A percentile compares a stretch with the other conserved stretches of the same genome.
Evolutionary conservation across 2,888 invertebrate genomes (phyloP).

Genomic region (Junonia oenone): DNA sequence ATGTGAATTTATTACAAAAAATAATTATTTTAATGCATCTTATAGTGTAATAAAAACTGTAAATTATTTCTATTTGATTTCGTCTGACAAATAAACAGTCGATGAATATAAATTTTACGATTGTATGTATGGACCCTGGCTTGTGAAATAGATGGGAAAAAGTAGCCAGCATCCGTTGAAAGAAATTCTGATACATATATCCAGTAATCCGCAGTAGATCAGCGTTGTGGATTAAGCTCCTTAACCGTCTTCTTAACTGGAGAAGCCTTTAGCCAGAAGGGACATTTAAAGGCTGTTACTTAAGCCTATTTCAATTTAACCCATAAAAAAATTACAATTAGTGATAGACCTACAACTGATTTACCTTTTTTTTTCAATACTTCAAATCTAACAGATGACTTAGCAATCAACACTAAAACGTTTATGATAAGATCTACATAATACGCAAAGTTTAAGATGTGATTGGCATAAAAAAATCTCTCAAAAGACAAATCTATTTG

Average conservation of each 20-base stretch:
- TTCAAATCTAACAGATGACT: neutral
- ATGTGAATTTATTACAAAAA: neutral
- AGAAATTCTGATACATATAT: no score
- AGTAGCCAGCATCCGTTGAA: no score
- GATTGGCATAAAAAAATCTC: neutral
- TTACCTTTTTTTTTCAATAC: neutral
- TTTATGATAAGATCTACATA: slow-evolving; percentile 8
- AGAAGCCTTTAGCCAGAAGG: no score
- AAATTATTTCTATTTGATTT: neutral
- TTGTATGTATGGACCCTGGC: neutral
- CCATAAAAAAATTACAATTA: no score
- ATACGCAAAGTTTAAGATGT: neutral
- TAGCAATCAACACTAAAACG: slow-evolving; percentile 6
- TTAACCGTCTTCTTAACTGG: no score
- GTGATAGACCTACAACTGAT: no score
- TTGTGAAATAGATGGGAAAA: no score
- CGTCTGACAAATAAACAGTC: neutral
- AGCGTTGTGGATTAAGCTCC: no score
- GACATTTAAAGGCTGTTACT: no score
- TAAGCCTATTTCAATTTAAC: no score
- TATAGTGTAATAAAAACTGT: slow-evolving; percentile 23
- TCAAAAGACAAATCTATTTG: no score
- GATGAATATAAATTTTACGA: neutral
- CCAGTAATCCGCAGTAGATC: no score
- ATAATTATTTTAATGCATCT: neutral